Conservation (phyloP, 1,140 invertebrate species). For the Oryzaephilus surinamensis region DNA sequence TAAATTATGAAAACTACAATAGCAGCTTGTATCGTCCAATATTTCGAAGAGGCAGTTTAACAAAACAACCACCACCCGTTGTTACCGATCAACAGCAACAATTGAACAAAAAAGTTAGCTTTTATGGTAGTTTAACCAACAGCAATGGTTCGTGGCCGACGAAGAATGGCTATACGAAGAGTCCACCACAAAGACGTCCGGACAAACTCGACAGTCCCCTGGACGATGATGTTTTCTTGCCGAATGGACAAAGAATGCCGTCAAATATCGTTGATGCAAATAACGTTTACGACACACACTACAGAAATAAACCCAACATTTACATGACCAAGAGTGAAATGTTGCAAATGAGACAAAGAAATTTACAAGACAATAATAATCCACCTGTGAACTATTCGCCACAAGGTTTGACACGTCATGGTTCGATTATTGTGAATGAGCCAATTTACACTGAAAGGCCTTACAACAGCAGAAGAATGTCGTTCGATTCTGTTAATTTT, state of each 20-base stretch:
- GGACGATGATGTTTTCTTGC: slow-evolving; percentile 24
- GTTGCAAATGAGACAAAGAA: too few relatives aligned
- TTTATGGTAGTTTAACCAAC: slow-evolving; percentile 30
- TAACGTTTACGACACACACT: background rate
- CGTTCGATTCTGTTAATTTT: too few relatives aligned
- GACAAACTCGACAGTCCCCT: slow-evolving; percentile 14
- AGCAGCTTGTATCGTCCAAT: slow-evolving; percentile 34
- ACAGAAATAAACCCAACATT: too few relatives aligned
- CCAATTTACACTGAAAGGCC: slow-evolving; percentile 15
- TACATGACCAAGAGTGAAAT: slow-evolving; percentile 5
- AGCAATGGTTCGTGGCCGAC: slow-evolving; percentile 39
- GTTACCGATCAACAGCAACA: slow-evolving; percentile 13
- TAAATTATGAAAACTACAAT: too few relatives aligned
- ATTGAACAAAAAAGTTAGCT: slow-evolving; percentile 41
- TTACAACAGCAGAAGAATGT: too few relatives aligned
- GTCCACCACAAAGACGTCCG: slow-evolving; percentile 41
- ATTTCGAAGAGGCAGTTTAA: slow-evolving; percentile 43
- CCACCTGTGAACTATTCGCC: too few relatives aligned
- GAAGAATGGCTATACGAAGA: slow-evolving; percentile 42
- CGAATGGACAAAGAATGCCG: slow-evolving; percentile 5
- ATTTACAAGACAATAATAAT: too few relatives aligned
- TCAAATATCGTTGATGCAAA: slow-evolving; percentile 3
- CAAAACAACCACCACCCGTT: slow-evolving; percentile 17
- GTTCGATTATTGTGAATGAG: too few relatives aligned
- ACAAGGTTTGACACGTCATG: too few relatives aligned